Evolutionary conservation across 2,113 vertebrate genomes (phyloP), one percentile per base, ranked within the genome.

Genomic region (Salvelinus fontinalis): DNA sequence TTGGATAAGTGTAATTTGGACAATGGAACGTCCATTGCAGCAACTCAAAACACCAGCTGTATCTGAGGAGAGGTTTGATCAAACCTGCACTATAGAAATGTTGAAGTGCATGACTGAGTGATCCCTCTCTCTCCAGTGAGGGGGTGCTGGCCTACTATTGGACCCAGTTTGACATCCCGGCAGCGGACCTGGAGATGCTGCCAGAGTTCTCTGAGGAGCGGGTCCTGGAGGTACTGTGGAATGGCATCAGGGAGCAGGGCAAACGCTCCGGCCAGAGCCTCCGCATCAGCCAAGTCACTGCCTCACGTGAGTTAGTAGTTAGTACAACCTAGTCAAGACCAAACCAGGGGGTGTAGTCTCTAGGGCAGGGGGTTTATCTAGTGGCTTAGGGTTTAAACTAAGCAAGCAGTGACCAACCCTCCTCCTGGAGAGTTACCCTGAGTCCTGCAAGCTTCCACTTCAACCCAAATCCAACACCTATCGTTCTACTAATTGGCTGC

Each of bases 91-190:
- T 11, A 44, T 44, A 44, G 39, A 44, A 3, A 44, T 2, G 9
- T 11, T 44, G 39, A 44, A 44, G 39, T 44, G 9, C 9, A 44
- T 44, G 39, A 44, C 39, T 44, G 39, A 11, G 39, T 44, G 39
- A 44, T 44, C 39, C 4, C 27, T 29, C 3, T 78, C 7, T 57
- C 70, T 78, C 51, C 84, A 95, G 94, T 60, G 92, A 94, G 78
- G 93, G 93, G 13, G 83, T 93, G 24, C 57, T 62, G 2, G 93
- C 89, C n/a, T 95, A 92, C 83, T 88, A 91, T 78, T 94, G 93
- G 94, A 89, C 83, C 71, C 83, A 83, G 81, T 95, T 95, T 79
- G 71, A 90, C 1, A 71, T 95, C 67, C 93, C 93, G 5, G 51
- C 62, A 0, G 1, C 9, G 0, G 87, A 93, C 39, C 72, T 86